Base-by-base conservation (phyloP, 2,797 vertebrate genomes). In the Neosilurus hyrtlii region DNA sequence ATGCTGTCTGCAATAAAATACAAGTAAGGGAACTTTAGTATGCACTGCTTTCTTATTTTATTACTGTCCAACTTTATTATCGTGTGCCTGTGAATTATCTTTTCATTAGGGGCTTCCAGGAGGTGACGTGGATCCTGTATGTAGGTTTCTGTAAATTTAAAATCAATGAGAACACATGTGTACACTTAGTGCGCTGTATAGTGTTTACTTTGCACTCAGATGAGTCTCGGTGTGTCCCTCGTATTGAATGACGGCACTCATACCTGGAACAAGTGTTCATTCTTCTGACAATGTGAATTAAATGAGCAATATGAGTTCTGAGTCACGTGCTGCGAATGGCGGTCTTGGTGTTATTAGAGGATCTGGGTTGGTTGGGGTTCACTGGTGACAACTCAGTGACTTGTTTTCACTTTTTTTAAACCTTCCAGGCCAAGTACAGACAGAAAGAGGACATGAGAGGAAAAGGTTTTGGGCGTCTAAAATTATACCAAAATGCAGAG, bases 201-300 rank as follows among this genome's bases (percentile, higher is more conserved):
- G 30, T 61, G 56, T 84, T 84, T 81, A 54, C 26, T 78, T 71
- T 77, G 59, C 72, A 73, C 74, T 74, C 71, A 37, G 37, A 62
- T 20, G 20, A 85, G 61, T 52, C 43, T 51, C 6, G 37, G 9
- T 65, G 76, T 78, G 59, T 63, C 76, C 51, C 22, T 63, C 22
- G 20, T 73, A 82, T 73, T 73, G 85, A 86, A 72, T 66, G 85
- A 76, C 57, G 51, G 77, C 57, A 63, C 61, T 63, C 30, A 7
- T 61, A 49, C 65, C 66, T 56, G 43, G 51, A 73, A 77, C 82
- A 83, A 52, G 61, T 74, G 80, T 14, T 52, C 22, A 77, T 84
- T 65, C 14, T 26, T 49, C 37, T 49, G 16, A 51, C 78, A 77
- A 49, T n/a, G 16, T n/a, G n/a, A n/a, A n/a, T 26, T 77, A 11